Conservation (phyloP, 2,888 invertebrate genomes). For the Alloplasta piceator region DNA sequence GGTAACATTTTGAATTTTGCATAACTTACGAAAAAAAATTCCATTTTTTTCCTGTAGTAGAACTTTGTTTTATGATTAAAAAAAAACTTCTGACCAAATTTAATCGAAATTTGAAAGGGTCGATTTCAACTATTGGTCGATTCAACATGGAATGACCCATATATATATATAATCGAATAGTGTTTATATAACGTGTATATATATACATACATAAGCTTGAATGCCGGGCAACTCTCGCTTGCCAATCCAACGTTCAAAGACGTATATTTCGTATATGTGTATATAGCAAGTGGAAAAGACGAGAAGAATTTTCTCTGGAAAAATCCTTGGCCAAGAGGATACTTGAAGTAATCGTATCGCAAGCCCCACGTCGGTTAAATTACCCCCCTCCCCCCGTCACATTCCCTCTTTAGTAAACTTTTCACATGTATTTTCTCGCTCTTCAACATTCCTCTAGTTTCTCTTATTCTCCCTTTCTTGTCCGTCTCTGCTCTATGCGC, state of each 20-base stretch:
- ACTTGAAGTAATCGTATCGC: slow-evolving; percentile 57
- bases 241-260: slow-evolving; percentile 35
- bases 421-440: slow-evolving; percentile 44
- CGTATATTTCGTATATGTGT: slow-evolving; percentile 2
- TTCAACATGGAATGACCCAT: background rate
- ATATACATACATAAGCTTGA: background rate
- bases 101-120: too few species aligned
- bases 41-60: too few species aligned
- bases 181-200: background rate
- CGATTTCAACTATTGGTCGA: too few species aligned
- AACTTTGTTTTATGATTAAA: too few species aligned
- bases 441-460: slow-evolving; percentile 35
- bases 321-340: slow-evolving; percentile 39
- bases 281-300: slow-evolving; percentile 3
- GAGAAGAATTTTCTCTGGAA: slow-evolving; percentile 25
- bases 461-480: slow-evolving; percentile 8
- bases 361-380: slow-evolving; percentile 40
- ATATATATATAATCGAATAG: slow-evolving; percentile 24
- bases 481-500: slow-evolving; percentile 64
- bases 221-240: slow-evolving; percentile 16
- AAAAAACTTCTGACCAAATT: too few species aligned
- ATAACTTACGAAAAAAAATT: too few species aligned
- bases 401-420: slow-evolving; percentile 42
- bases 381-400: slow-evolving; percentile 1
- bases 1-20: too few species aligned